These are phyloP conservation scores for Scaptomyza caliginosa DNA, from an alignment of 2,888 invertebrate genomes.

Conservation along the genomic window DNA sequence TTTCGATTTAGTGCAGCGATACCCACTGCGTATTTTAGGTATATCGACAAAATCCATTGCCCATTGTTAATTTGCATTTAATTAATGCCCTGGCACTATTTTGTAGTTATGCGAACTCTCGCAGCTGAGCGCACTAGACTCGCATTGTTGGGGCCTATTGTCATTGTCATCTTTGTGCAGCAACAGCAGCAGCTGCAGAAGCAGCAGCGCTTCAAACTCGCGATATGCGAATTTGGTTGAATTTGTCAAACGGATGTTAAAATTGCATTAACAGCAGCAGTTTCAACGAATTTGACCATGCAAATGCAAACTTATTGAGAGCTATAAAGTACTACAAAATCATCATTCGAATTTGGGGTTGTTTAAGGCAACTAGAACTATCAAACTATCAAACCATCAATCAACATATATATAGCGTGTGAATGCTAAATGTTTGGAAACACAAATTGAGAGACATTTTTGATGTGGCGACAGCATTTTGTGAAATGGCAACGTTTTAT, in stretches of 20 bases:
- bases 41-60: constrained; percentile 8
- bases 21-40: neutral
- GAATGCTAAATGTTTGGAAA: neutral
- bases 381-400: neutral
- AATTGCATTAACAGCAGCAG: constrained; percentile 1
- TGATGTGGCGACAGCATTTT: neutral
- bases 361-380: neutral
- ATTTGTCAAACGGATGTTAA: neutral
- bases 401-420: neutral
- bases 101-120: constrained; percentile 85
- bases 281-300: neutral
- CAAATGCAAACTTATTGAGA: neutral
- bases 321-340: neutral
- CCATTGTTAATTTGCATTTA: constrained; percentile 59
- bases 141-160: constrained; percentile 88
- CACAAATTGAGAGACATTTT: neutral
- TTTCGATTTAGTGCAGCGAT: constrained; percentile 5
- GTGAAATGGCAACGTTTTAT: constrained; percentile 14
- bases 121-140: constrained; percentile 88
- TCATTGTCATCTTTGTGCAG: constrained; percentile 86
- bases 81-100: constrained; percentile 39
- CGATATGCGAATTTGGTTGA: constrained; percentile 84
- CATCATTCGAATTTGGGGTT: neutral
- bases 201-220: constrained; percentile 77
- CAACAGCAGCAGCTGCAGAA: neutral